These are phyloP conservation scores for Gisinianus flammeolus DNA, from an alignment of 2,888 invertebrate genomes.

Conservation along the genomic window DNA sequence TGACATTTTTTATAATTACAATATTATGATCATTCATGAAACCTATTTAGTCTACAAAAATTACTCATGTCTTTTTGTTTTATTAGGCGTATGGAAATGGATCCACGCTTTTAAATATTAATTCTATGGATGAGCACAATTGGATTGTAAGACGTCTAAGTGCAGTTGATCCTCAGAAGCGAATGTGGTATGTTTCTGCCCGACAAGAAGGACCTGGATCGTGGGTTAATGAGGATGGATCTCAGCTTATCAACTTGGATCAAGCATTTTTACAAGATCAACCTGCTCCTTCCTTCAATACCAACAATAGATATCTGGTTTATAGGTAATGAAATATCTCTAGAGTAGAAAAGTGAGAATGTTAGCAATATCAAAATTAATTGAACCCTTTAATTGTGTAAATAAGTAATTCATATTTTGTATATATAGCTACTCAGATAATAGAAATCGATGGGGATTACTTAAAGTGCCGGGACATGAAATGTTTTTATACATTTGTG, in stretches of 20 bases:
- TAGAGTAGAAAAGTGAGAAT: too few relatives aligned
- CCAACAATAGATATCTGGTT: conserved; percentile 75
- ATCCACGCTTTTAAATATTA: conserved; percentile 80
- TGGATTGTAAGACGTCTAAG: conserved; percentile 84
- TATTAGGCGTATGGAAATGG: conserved; percentile 70
- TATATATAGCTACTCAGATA: conserved; percentile 65
- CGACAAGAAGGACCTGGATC: conserved; percentile 75
- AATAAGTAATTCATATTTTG: background rate
- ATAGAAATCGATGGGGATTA: conserved; percentile 81
- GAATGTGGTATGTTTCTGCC: conserved; percentile 76
- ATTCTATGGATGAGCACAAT: conserved; percentile 82
- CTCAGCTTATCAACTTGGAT: conserved; percentile 77
- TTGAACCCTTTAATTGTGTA: conserved; percentile 2
- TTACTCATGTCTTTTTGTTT: conserved; percentile 14
- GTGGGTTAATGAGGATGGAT: conserved; percentile 84
- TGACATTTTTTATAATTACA: too few relatives aligned
- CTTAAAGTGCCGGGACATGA: conserved; percentile 80
- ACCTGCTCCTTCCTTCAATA: conserved; percentile 59
- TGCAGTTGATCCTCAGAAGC: conserved; percentile 81
- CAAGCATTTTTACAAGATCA: conserved; percentile 76
- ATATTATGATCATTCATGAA: background rate
- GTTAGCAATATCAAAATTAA: background rate
- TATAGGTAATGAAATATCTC: conserved; percentile 71
- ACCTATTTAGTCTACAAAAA: background rate
- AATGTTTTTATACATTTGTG: conserved; percentile 82